These are phyloP conservation scores for Odontamblyopus lacepedii DNA, from an alignment of 2,797 vertebrate genomes.

Conservation along the genomic window DNA sequence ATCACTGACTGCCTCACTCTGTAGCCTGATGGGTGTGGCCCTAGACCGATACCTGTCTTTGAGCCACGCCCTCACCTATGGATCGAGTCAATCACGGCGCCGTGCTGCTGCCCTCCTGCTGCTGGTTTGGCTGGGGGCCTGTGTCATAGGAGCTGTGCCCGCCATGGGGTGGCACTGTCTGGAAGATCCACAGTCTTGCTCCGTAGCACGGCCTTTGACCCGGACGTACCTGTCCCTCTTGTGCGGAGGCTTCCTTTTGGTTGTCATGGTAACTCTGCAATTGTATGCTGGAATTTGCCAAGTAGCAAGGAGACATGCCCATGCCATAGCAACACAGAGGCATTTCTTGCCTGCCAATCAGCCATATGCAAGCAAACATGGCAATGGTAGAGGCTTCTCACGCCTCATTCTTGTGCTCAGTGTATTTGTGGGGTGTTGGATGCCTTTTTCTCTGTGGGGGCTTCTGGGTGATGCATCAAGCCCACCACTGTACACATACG, in stretches of 20 bases:
- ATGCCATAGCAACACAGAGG: slow-evolving; percentile 92
- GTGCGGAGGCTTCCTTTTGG: slow-evolving; percentile 84
- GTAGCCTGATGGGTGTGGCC: slow-evolving; percentile 90
- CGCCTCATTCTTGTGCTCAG: slow-evolving; percentile 86
- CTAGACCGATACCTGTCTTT: slow-evolving; percentile 93
- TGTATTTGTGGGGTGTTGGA: slow-evolving; percentile 91
- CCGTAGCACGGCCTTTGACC: slow-evolving; percentile 85
- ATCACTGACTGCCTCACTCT: slow-evolving; percentile 88
- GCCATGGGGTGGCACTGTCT: slow-evolving; percentile 92
- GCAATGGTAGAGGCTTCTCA: slow-evolving; percentile 86
- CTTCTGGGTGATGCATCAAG: slow-evolving; percentile 85
- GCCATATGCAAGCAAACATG: slow-evolving; percentile 74
- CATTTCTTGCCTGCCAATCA: slow-evolving; percentile 85
- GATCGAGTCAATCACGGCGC: slow-evolving; percentile 83
- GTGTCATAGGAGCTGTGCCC: slow-evolving; percentile 84
- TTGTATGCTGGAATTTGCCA: slow-evolving; percentile 90
- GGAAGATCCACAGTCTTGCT: slow-evolving; percentile 75
- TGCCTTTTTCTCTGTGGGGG: slow-evolving; percentile 91
- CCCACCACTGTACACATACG: slow-evolving; percentile 86
- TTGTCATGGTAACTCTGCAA: slow-evolving; percentile 86
- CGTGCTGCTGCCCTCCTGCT: slow-evolving; percentile 85
- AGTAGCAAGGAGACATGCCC: slow-evolving; percentile 87
- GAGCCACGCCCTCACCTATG: slow-evolving; percentile 91
- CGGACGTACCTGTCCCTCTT: slow-evolving; percentile 87
- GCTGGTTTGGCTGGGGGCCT: slow-evolving; percentile 84